Percentiles rank a stretch among this genome's conserved stretches.
Conservation (phyloP, 2,888 invertebrate species). For the Apamea crenata region DNA sequence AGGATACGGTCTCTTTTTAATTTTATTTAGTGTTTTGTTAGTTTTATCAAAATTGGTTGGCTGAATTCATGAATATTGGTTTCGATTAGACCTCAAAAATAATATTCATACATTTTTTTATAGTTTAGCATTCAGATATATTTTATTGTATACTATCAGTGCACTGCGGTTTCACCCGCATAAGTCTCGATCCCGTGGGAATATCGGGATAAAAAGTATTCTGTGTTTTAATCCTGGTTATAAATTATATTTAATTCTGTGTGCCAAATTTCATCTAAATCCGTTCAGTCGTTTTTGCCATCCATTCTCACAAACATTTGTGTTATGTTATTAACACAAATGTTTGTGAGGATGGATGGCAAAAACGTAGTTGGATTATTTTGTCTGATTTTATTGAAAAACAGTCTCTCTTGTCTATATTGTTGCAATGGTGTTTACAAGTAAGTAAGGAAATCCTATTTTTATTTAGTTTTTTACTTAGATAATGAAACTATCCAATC, state of each 20-base stretch:
- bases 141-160: not conserved
- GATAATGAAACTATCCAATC: slow-evolving; percentile 3
- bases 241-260: too few species aligned
- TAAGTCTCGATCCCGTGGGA: too few species aligned
- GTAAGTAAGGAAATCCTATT: too few species aligned
- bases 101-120: not conserved
- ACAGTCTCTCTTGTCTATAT: not conserved
- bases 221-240: too few species aligned
- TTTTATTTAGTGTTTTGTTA: not conserved
- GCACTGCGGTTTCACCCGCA: too few species aligned
- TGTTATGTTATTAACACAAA: too few species aligned
- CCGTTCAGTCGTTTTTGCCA: too few species aligned
- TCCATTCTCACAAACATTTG: too few species aligned
- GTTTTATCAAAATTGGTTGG: not conserved
- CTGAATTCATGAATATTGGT: not conserved
- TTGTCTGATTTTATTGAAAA: not conserved
- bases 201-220: too few species aligned
- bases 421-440: not conserved
- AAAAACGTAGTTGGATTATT: too few species aligned
- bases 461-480: not conserved
- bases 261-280: too few species aligned
- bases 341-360: too few species aligned
- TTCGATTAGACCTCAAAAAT: not conserved
- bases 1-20: not conserved
- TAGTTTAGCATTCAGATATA: not conserved